phyloP scores from a whole-genome alignment of 2,797 vertebrate species.

The Pangasius macronema region DNA sequence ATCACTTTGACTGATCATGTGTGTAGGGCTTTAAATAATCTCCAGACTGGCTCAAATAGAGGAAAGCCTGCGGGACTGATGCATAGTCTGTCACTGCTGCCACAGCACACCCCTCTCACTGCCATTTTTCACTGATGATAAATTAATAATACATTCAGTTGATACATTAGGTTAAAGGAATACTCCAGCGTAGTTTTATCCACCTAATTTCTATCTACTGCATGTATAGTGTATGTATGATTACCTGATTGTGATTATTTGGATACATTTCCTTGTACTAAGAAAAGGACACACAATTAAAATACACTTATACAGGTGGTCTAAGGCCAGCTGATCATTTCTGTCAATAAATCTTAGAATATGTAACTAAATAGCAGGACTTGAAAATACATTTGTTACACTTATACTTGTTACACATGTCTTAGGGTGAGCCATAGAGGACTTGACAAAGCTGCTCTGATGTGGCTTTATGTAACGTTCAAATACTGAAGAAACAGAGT shows the following conservation, averaged over 20 bases:
- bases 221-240: neutral
- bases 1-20: conserved; percentile 8
- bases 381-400: neutral
- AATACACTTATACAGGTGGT: neutral
- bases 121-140: conserved; percentile 27
- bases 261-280: neutral
- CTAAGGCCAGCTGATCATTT: neutral
- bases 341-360: neutral
- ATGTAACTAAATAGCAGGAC: neutral
- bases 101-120: neutral
- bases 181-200: neutral
- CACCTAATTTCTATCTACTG: neutral
- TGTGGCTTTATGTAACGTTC: neutral
- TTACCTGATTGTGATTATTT: neutral
- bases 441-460: neutral
- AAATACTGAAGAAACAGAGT: neutral
- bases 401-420: neutral
- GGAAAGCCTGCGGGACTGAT: conserved; percentile 8
- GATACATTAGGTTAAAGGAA: neutral
- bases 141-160: neutral
- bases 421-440: neutral
- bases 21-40: conserved; percentile 34
- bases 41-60: conserved; percentile 23
- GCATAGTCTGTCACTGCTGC: neutral
- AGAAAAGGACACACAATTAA: neutral